Evolutionary conservation across 2,113 vertebrate genomes (phyloP), one percentile per base, ranked within the genome.

Genomic region (Microcebus tavaratra): DNA sequence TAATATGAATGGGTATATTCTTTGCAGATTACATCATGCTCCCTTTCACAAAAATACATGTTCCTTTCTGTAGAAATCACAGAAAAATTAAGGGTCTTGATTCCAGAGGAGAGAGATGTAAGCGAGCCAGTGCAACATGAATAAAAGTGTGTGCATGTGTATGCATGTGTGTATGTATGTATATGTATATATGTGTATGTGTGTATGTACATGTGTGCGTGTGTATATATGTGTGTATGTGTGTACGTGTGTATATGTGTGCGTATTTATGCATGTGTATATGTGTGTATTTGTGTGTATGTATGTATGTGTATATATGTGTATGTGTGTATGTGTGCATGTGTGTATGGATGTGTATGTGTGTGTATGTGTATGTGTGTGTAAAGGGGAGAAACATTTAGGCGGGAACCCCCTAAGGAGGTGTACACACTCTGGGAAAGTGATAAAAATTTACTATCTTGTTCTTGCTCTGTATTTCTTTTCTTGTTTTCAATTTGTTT

Each of bases 91-190:
- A 88, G 21, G 18, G 31, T 63, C 70, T 94, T 90, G 72, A 96
- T 79, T 96, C 81, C 82, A 70, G 73, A 73, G 75, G 20, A 93
- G 29, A 95, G n/a, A 81, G 36, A 87, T 90, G 29, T n/a, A 83
- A n/a, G 48, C 55, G 61, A 61, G 10, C 20, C 70, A 91, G 34
- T 48, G 5, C 4, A 59, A 68, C 34, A 29, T 31, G n/a, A 88
- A 73, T 3, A 8, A 63, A 45, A 39, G 36, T 73, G 34, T 39
- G 36, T 65, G 48, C 27, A 72, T 50, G 12, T 17, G 48, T 0
- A 45, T 45, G 45, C 8, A 45, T 45, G 45, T 45, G 12, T 17
- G 48, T 0, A 45, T 45, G 45, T 45, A 45, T 45, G 45, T 45
- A 45, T 45, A 8, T 8, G 45, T 45, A 45, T 42, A 3, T 82